Base-by-base conservation (phyloP, 2,888 invertebrate species). In the Drosophila affinis region DNA sequence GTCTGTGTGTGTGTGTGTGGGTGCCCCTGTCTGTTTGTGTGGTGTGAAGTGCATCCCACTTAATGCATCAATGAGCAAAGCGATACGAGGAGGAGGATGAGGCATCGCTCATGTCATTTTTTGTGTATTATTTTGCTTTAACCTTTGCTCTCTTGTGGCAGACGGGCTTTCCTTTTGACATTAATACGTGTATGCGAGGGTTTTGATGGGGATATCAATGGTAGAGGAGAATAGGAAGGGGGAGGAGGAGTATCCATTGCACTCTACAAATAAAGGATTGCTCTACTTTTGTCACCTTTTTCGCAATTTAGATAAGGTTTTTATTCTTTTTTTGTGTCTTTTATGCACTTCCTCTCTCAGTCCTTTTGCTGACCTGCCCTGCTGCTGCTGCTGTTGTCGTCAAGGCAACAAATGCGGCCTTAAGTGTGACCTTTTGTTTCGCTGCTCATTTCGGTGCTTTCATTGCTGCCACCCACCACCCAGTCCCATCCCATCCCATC, bases 321-420 rank as follows among this genome's bases (percentile, higher is more conserved):
- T 18, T 18, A 18, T 32, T 56, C 39, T 24, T 3, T 10, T 12
- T 29, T 3, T 21, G 34, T 10, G 10, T 34, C 27, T 21, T 14
- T 27, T 4, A 1, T n/a, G 5, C n/a, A 10, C 14, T 12, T 9
- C 14, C 9, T 6, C 24, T 14, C 5, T n/a, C 1, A 52, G 54
- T 14, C 34, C 73, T 64, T 62, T 47, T 44, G 51, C 14, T 39
- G 49, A 44, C 58, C 29, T 29, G 29, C 29, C 29, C 29, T 9
- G 4, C 52, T 24, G 24, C 17, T 21, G 24, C 55, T 9, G 17
- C 17, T 21, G 24, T 27, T 4, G 32, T 34, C 34, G 81, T 74
- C 85, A 83, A 79, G 81, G 81, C 77, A 71, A 78, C 63, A 64
- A 76, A 63, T 47, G 70, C 55, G 65, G 63, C 81, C 73, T 61